Percentiles rank a stretch among this genome's conserved stretches.
These are phyloP conservation scores for Alligator mississippiensis DNA, from an alignment of 2,113 vertebrate genomes.

Conservation along the genomic window DNA sequence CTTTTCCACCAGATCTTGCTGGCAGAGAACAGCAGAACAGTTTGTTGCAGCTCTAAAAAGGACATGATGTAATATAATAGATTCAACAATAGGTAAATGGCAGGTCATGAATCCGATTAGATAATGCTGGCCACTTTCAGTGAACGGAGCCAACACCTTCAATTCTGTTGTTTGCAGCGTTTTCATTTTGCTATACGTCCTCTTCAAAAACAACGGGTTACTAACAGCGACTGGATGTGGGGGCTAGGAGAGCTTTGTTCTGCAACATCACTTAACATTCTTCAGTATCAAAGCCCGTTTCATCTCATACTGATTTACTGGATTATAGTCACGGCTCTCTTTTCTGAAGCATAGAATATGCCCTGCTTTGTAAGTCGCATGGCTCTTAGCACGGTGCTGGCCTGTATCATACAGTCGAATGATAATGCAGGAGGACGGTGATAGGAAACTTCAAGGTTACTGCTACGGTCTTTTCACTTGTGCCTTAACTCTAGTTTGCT, in stretches of 20 bases:
- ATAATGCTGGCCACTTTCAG: conserved; percentile 7
- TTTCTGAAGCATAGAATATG: conserved; percentile 9
- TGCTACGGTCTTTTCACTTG: neutral
- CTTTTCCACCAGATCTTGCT: neutral
- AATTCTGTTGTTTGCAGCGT: neutral
- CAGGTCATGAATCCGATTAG: conserved; percentile 29
- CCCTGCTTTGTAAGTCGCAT: neutral
- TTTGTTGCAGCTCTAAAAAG: conserved; percentile 41
- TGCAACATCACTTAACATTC: neutral
- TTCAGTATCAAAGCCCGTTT: neutral
- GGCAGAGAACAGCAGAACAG: conserved; percentile 32
- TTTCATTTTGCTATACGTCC: neutral
- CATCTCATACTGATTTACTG: neutral
- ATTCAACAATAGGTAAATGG: conserved; percentile 33
- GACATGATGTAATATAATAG: conserved; percentile 39
- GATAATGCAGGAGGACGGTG: neutral
- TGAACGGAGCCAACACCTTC: neutral
- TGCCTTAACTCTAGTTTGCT: neutral
- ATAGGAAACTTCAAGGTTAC: rapidly evolving
- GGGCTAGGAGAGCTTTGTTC: neutral
- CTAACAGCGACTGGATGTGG: neutral
- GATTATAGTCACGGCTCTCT: neutral
- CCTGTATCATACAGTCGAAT: neutral
- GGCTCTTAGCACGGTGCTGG: neutral
- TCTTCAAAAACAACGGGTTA: neutral